Evolutionary conservation across 2,113 vertebrate genomes (phyloP), one percentile per base, ranked within the genome.

Genomic region (Sebastes fasciatus): DNA sequence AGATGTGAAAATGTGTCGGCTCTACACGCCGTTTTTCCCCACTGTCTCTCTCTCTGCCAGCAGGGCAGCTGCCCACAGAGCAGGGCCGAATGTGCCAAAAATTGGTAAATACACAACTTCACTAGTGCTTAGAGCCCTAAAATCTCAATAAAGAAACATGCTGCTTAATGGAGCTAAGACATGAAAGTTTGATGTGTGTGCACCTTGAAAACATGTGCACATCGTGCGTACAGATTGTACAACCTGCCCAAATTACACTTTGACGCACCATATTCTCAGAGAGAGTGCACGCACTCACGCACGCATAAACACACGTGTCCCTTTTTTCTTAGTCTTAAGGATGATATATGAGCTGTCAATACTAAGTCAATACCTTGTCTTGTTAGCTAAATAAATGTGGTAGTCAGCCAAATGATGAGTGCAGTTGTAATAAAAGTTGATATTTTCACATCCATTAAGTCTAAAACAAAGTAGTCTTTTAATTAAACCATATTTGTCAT

Each of bases 381-480:
- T 74, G 79, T 91, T 88, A 81, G 74, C 26, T 83, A 34, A 82
- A 88, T 72, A 74, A 85, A 87, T 75, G 60, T 70, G 17, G 51
- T 5, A 21, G 51, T 72, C 68, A 62, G 73, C 79, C 57, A 79
- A 61, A 57, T 23, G 40, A 62, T 48, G 19, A 54, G 26, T 70
- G 76, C 19, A 42, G 63, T 42, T 71, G 40, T 75, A 68, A 45
- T 68, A 60, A 55, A 74, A 66, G 61, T 34, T 81, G 40, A 82
- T 52, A 43, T 81, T 79, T 82, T 77, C 49, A 58, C 42, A 73
- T 60, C 46, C 48, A 60, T 72, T 65, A 48, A 72, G 26, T 80
- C 26, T 26, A 21, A 58, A 83, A 76, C 42, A 58, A 48, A 73
- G 23, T 42, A 65, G 40, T 80, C 10, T 66, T 81, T 82, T 83